Evolutionary conservation across 2,888 invertebrate genomes (phyloP).

Genomic region (Tiphia femorata): DNA sequence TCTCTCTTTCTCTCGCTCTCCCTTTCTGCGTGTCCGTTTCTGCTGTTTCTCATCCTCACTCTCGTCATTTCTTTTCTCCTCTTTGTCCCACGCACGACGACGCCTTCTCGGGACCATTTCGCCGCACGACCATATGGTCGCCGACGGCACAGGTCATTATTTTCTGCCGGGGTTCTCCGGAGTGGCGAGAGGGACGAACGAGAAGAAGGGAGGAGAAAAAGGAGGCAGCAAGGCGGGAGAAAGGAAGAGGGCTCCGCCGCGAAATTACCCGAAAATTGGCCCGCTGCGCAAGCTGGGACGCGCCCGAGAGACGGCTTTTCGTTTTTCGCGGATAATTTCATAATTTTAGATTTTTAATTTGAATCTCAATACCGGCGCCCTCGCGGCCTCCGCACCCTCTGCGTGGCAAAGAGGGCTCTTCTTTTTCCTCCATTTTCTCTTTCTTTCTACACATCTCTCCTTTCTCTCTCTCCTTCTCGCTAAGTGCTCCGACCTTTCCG

Average conservation of each 20-base stretch:
- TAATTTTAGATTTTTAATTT: constrained; percentile 66
- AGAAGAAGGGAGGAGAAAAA: constrained; percentile 18
- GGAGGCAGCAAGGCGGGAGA: constrained; percentile 17
- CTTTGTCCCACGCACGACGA: no score
- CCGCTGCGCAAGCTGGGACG: no score
- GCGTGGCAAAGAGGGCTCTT: constrained; percentile 9
- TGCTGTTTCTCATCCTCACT: background rate
- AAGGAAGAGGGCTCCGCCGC: constrained; percentile 43
- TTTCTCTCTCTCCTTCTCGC: constrained; percentile 16
- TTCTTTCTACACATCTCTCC: constrained; percentile 1
- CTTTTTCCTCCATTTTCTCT: constrained; percentile 11
- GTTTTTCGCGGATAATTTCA: constrained; percentile 57
- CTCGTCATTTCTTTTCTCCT: background rate
- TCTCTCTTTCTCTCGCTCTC: background rate
- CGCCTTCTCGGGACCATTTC: constrained; percentile 12
- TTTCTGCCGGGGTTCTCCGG: constrained; percentile 54
- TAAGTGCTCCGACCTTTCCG: constrained; percentile 6
- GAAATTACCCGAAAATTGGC: constrained; percentile 66
- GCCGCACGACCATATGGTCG: constrained; percentile 64
- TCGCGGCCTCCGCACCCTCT: no score
- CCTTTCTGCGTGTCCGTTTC: background rate
- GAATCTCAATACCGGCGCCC: constrained; percentile 56
- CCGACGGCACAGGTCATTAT: constrained; percentile 64
- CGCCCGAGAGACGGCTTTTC: no score
- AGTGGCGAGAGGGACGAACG: constrained; percentile 6